These are phyloP conservation scores for Epinephelus lanceolatus DNA, from an alignment of 2,113 vertebrate genomes.

Conservation along the genomic window DNA sequence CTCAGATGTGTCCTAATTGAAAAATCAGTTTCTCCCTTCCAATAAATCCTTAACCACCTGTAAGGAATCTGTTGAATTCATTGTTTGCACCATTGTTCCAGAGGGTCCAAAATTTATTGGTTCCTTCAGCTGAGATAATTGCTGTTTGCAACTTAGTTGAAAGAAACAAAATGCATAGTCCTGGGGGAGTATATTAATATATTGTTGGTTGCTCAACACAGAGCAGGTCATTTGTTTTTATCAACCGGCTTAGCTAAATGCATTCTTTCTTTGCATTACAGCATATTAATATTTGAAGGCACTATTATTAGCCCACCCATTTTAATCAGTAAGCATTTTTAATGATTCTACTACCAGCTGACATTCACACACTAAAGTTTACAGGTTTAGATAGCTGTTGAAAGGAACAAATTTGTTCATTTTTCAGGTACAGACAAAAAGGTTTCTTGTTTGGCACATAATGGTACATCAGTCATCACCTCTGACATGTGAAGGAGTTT, in stretches of 20 bases:
- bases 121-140: constrained; percentile 64
- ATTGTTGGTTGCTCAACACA: constrained; percentile 52
- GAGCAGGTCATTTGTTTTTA: constrained; percentile 67
- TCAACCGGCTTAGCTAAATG: constrained; percentile 37
- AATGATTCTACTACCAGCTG: constrained; percentile 22
- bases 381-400: background rate
- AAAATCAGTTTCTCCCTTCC: constrained; percentile 12
- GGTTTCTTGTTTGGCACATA: background rate
- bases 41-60: constrained; percentile 48
- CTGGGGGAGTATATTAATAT: constrained; percentile 50
- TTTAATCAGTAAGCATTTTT: constrained; percentile 37
- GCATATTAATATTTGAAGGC: constrained; percentile 46
- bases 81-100: constrained; percentile 42
- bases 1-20: constrained; percentile 18
- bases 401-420: background rate
- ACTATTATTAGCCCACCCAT: constrained; percentile 26
- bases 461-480: constrained; percentile 4
- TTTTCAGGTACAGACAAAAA: background rate
- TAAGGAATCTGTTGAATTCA: constrained; percentile 47
- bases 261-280: constrained; percentile 31
- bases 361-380: constrained; percentile 1
- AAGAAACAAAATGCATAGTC: constrained; percentile 49
- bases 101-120: constrained; percentile 52
- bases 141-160: constrained; percentile 58
- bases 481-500: constrained; percentile 3